Evolutionary conservation across 2,113 vertebrate species (phyloP), one percentile per base, ranked within the genome.

Genomic region (Butastur rufipennis): DNA sequence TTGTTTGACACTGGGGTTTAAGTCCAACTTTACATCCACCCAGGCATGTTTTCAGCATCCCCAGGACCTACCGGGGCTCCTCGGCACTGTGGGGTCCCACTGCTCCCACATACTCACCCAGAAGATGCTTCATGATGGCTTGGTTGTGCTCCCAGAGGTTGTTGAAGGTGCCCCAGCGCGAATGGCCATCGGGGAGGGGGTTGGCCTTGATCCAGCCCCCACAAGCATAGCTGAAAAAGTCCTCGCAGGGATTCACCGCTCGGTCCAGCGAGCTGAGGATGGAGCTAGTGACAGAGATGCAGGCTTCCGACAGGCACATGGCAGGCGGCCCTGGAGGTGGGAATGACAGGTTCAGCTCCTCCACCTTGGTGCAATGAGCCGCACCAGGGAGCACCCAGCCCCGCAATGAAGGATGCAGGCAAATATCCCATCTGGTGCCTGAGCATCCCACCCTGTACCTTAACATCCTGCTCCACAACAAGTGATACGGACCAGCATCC

Each of bases 71-170:
- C 29, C 0, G 0, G 34, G 58, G 50, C 34, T 59, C 47, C n/a
- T 67, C 7, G 3, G 78, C 43, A 34, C 23, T 10, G 8, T 0
- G 0, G 14, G 32, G 43, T 74, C 40, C 48, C 67, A 25, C 5
- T 0, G 0, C 48, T 29, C n/a, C 65, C 10, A 0, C 0, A 4
- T 7, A 61, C 97, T 97, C 96, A 99, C 99, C 99, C 47, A 99
- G 97, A 58, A 99, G 98, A 74, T 98, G 98, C 96, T 99, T 99
- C 98, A 99, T 99, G 96, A 98, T 97, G 22, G 99, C 99, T 97
- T 99, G 99, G 98, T 99, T 99, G 95, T 99, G 98, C 70, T 99
- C 99, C 99, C 99, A 99, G 71, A 99, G 98, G 95, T 98, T 99
- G 97, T 99, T 99, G 98, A 99, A 99, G 75, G 99, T 98, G 32